Evolutionary conservation across 2,888 invertebrate genomes (phyloP).

Genomic region (Hypolimnas misippus): DNA sequence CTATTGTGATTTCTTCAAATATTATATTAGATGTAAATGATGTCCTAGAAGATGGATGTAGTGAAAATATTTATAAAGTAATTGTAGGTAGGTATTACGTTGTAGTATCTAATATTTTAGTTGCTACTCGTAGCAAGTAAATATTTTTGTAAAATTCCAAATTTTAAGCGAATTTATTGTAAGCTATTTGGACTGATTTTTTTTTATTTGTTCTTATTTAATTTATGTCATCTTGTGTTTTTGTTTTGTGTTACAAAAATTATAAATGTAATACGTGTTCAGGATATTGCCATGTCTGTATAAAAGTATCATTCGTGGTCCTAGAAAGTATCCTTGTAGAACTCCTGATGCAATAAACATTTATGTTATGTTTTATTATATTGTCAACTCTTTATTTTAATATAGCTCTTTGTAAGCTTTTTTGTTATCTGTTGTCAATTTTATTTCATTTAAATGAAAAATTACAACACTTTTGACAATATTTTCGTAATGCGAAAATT

Average conservation of each 20-base stretch:
- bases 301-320: background rate
- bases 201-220: conserved; percentile 28
- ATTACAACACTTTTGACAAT: too few species aligned
- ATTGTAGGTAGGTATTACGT: conserved; percentile 38
- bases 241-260: background rate
- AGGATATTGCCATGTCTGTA: background rate
- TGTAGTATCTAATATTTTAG: conserved; percentile 30
- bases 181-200: conserved; percentile 30
- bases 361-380: background rate
- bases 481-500: too few species aligned
- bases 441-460: background rate
- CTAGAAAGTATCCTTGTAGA: background rate
- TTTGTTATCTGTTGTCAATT: background rate
- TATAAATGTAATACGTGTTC: background rate
- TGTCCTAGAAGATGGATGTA: conserved; percentile 34
- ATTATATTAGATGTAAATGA: conserved; percentile 31
- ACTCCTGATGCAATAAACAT: background rate
- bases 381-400: too few species aligned
- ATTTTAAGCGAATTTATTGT: conserved; percentile 40
- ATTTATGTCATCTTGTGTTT: conserved; percentile 4
- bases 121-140: conserved; percentile 37
- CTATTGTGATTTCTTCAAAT: conserved; percentile 51
- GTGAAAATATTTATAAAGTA: conserved; percentile 44
- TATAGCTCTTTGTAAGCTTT: too few species aligned
- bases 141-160: conserved; percentile 43